Evolutionary conservation across 2,113 vertebrate genomes (phyloP).

Genomic region (Thymallus thymallus): DNA sequence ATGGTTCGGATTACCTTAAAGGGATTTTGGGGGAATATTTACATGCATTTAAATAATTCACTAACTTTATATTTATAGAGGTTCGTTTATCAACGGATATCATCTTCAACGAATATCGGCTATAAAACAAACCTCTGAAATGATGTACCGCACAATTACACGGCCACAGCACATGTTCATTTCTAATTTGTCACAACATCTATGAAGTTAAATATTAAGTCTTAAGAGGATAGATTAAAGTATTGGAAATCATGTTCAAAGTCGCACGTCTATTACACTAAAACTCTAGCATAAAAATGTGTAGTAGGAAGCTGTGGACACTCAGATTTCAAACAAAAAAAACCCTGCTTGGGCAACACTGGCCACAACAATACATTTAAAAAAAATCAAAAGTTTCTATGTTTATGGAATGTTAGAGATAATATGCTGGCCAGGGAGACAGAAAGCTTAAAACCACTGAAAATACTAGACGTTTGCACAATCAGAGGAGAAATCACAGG

Average conservation of each 20-base stretch:
- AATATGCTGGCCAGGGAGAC: not conserved
- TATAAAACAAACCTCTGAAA: slow-evolving; percentile 58
- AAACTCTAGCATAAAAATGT: not conserved
- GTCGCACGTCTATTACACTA: not conserved
- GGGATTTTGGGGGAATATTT: slow-evolving; percentile 76
- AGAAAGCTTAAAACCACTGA: slow-evolving; percentile 30
- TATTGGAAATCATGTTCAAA: slow-evolving; percentile 32
- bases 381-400: too few species aligned
- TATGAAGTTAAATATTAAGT: slow-evolving; percentile 61
- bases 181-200: slow-evolving; percentile 50
- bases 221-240: slow-evolving; percentile 61
- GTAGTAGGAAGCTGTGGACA: not conserved
- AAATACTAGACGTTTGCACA: slow-evolving; percentile 65
- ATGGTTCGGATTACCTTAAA: slow-evolving; percentile 77
- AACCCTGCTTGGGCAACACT: too few species aligned
- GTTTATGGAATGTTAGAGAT: too few species aligned
- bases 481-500: slow-evolving; percentile 79
- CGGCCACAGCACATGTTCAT: not conserved
- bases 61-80: slow-evolving; percentile 77
- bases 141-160: slow-evolving; percentile 33
- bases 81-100: slow-evolving; percentile 70
- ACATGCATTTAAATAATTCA: slow-evolving; percentile 75
- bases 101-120: slow-evolving; percentile 57
- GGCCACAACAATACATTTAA: too few species aligned
- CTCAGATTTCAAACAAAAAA: not conserved